These are phyloP conservation scores for Ceratosolen solmsi DNA, from an alignment of 1,140 invertebrate genomes.

Conservation along the genomic window DNA sequence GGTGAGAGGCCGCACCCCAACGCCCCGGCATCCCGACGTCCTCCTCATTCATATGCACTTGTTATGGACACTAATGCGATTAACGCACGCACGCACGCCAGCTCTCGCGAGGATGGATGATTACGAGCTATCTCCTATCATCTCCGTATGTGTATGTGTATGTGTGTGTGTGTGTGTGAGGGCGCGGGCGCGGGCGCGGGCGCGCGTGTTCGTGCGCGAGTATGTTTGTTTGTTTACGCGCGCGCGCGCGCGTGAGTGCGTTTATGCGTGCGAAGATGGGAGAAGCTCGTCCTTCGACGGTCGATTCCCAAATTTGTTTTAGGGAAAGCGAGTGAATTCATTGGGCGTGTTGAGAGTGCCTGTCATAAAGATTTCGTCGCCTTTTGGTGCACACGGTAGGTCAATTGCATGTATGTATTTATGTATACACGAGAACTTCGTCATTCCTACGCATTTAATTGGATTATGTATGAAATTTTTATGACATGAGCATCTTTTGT, in stretches of 20 bases:
- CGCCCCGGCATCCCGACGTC: not conserved
- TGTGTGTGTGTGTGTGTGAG: no score
- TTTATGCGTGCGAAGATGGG: no score
- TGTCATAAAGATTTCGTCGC: not conserved
- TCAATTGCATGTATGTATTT: no score
- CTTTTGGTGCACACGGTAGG: not conserved
- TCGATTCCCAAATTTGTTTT: no score
- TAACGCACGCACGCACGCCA: slow-evolving; percentile 6
- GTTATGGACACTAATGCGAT: not conserved
- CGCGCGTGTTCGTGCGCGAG: not conserved
- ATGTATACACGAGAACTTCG: no score
- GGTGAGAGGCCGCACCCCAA: not conserved
- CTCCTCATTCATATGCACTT: slow-evolving; percentile 37
- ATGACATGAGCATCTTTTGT: not conserved
- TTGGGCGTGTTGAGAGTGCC: not conserved
- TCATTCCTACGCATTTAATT: not conserved
- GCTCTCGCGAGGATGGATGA: not conserved
- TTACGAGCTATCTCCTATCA: not conserved
- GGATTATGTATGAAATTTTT: not conserved
- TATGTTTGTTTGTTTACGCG: not conserved
- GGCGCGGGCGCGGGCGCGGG: no score
- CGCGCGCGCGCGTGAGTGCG: no score
- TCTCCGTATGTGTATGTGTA: no score
- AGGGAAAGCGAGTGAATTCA: no score
- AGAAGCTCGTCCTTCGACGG: no score